phyloP scores from a whole-genome alignment of 1,140 invertebrate species.

The Scaptomyza hsui region DNA sequence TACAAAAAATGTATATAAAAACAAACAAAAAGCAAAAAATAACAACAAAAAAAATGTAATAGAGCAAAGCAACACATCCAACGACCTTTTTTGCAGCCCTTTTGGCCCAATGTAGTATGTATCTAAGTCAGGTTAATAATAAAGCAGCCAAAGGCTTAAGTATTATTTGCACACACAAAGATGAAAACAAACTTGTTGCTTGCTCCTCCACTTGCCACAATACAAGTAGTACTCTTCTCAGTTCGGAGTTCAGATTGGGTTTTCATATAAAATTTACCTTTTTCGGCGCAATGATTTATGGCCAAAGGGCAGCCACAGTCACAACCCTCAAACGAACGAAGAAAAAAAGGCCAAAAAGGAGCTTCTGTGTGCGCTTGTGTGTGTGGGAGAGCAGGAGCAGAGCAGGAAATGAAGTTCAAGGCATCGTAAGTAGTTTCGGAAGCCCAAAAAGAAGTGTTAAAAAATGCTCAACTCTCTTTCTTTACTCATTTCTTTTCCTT shows the following conservation, averaged over 20 bases:
- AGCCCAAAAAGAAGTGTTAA: conserved; percentile 66
- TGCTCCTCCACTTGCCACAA: conserved; percentile 46
- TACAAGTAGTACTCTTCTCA: not conserved
- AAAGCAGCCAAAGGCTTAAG: conserved; percentile 72
- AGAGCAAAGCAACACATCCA: conserved; percentile 22
- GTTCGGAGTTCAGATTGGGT: conserved; percentile 11
- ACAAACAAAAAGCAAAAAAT: conserved; percentile 9
- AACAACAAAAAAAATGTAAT: conserved; percentile 51
- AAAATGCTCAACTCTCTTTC: conserved; percentile 45
- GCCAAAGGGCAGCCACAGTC: conserved; percentile 57
- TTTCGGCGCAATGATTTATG: conserved; percentile 73
- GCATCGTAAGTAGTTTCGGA: conserved; percentile 80
- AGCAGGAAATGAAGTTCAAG: conserved; percentile 76
- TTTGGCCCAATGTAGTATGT: conserved; percentile 48
- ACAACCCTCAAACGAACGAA: no score
- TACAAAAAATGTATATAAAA: conserved; percentile 1
- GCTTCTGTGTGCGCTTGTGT: conserved; percentile 15
- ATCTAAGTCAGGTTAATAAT: conserved; percentile 80
- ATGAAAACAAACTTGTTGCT: conserved; percentile 82
- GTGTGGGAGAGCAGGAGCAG: conserved; percentile 16
- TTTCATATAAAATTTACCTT: conserved; percentile 52
- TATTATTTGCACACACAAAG: conserved; percentile 71
- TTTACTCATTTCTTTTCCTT: conserved; percentile 45
- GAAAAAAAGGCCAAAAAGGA: conserved; percentile 34
- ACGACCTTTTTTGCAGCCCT: conserved; percentile 55